Conservation (phyloP, 2,797 vertebrate species). For the Chelonia mydas region DNA sequence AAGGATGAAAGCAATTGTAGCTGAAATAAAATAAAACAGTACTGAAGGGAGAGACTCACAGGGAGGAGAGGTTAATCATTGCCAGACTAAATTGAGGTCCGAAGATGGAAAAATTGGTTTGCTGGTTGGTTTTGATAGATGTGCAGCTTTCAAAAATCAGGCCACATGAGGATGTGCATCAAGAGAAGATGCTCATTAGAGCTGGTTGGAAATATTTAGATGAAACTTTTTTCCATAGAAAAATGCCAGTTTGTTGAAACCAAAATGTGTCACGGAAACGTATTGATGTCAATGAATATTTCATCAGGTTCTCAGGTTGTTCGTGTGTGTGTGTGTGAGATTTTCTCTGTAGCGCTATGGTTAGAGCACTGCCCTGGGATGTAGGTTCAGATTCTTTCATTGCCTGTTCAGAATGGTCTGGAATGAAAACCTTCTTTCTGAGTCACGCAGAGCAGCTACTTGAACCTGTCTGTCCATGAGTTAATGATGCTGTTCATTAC, state of each 20-base stretch:
- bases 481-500: not conserved
- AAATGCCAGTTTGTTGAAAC: conserved; percentile 45
- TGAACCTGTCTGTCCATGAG: not conserved
- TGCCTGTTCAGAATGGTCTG: conserved; percentile 11
- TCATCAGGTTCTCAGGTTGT: not conserved
- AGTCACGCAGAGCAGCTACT: not conserved
- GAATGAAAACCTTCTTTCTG: not conserved
- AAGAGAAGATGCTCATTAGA: conserved; percentile 58
- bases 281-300: not conserved
- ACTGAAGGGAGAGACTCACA: conserved; percentile 56
- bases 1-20: conserved; percentile 77
- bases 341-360: not conserved
- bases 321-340: not conserved
- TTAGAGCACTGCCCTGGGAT: not conserved
- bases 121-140: conserved; percentile 68
- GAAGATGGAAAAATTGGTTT: conserved; percentile 71
- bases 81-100: conserved; percentile 63
- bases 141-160: conserved; percentile 62
- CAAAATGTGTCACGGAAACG: not conserved
- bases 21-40: conserved; percentile 71
- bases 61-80: conserved; percentile 77
- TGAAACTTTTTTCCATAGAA: conserved; percentile 41
- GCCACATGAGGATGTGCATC: conserved; percentile 36
- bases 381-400: not conserved
- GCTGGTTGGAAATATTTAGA: conserved; percentile 42